phyloP scores from a whole-genome alignment of 2,888 invertebrate genomes.

The Euproctis similis region DNA sequence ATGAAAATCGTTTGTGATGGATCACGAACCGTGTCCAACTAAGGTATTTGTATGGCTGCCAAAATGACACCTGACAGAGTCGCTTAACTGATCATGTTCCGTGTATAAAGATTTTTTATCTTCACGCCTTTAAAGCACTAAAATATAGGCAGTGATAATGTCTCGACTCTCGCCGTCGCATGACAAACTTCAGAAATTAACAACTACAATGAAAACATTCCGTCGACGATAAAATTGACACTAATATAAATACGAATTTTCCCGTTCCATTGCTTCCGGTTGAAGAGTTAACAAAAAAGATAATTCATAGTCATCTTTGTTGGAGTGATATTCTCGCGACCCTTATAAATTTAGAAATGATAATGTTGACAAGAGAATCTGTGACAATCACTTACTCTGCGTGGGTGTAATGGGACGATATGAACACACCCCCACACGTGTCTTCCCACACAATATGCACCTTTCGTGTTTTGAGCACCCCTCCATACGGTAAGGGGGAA shows the following conservation, averaged over 20 bases:
- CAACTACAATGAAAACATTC: too few relatives aligned
- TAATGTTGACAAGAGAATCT: constrained; percentile 39
- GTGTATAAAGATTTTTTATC: too few relatives aligned
- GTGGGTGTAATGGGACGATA: constrained; percentile 52
- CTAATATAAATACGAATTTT: too few relatives aligned
- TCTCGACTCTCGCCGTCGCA: too few relatives aligned
- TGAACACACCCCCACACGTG: constrained; percentile 51
- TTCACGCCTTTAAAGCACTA: too few relatives aligned
- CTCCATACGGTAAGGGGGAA: constrained; percentile 52
- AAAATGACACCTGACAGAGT: constrained; percentile 51
- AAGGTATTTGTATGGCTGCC: constrained; percentile 37
- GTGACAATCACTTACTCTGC: constrained; percentile 48
- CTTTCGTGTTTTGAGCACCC: constrained; percentile 40
- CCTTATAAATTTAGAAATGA: constrained; percentile 36
- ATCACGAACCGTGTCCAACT: constrained; percentile 43
- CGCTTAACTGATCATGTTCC: constrained; percentile 49
- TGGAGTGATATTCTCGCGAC: too few relatives aligned
- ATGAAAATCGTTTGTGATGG: constrained; percentile 13
- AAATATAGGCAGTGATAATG: too few relatives aligned
- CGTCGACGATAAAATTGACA: too few relatives aligned
- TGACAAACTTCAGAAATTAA: too few relatives aligned
- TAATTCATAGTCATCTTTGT: too few relatives aligned
- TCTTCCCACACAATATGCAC: constrained; percentile 50
- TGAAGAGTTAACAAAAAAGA: too few relatives aligned
- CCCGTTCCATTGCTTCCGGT: too few relatives aligned